Percentiles rank a stretch among this genome's conserved stretches.
These are phyloP conservation scores for Neocrepidodera transversa DNA, from an alignment of 2,888 invertebrate genomes.

Conservation along the genomic window DNA sequence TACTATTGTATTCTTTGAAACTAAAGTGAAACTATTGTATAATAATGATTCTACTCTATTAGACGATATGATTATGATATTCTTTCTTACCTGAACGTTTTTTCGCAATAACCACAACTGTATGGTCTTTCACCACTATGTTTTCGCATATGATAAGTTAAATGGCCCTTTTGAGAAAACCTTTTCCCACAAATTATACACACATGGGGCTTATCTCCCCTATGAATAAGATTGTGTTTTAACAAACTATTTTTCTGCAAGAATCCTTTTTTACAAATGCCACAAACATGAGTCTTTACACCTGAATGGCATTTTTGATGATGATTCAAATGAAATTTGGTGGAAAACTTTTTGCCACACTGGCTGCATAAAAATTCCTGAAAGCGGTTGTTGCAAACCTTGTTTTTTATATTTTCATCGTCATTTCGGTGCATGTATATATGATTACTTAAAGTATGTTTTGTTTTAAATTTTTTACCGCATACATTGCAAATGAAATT, in stretches of 20 bases:
- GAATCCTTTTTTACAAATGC: constrained; percentile 34
- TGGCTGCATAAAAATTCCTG: constrained; percentile 36
- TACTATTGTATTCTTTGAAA: too few species aligned
- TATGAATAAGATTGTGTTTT: constrained; percentile 22
- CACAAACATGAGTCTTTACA: constrained; percentile 33
- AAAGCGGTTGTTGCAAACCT: constrained; percentile 25
- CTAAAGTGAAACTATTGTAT: too few species aligned
- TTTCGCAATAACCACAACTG: constrained; percentile 27
- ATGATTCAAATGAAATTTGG: constrained; percentile 15
- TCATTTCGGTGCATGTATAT: constrained; percentile 34
- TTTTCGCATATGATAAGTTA: constrained; percentile 38
- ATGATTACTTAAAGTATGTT: constrained; percentile 37
- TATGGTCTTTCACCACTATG: constrained; percentile 33
- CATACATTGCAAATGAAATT: constrained; percentile 39
- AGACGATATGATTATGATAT: too few species aligned
- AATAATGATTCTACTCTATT: too few species aligned
- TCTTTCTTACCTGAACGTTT: constrained; percentile 17
- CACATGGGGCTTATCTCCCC: constrained; percentile 33
- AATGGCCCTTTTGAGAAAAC: constrained; percentile 37
- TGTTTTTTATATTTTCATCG: constrained; percentile 14
- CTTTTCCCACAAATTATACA: constrained; percentile 36
- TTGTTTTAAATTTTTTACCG: constrained; percentile 54
- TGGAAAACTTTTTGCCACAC: constrained; percentile 32
- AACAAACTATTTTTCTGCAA: constrained; percentile 25
- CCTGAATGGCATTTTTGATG: constrained; percentile 36